A percentile compares a stretch with the other conserved stretches of the same genome.
Conservation (phyloP, 1,140 invertebrate species). For the Aphelinus atriplicis region DNA sequence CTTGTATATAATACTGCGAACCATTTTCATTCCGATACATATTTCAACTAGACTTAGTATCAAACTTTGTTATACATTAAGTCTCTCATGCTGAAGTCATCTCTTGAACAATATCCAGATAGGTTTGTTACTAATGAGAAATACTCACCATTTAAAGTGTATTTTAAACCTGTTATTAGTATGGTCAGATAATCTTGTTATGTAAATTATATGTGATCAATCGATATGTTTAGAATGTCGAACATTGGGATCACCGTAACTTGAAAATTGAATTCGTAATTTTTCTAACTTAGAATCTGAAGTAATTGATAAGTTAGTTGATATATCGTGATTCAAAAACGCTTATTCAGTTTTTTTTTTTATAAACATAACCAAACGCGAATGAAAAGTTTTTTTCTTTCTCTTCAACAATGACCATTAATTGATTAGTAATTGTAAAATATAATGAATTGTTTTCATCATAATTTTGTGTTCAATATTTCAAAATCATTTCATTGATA, state of each 20-base stretch:
- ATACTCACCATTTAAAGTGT: slow-evolving; percentile 4
- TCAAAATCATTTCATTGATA: too few relatives aligned
- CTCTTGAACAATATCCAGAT: slow-evolving; percentile 1
- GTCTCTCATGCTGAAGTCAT: background rate
- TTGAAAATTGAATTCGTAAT: background rate
- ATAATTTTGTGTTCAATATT: too few relatives aligned
- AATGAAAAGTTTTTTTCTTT: too few relatives aligned
- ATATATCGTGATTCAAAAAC: too few relatives aligned
- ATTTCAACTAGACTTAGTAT: slow-evolving; percentile 15
- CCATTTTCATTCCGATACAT: slow-evolving; percentile 7
- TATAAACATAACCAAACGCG: too few relatives aligned
- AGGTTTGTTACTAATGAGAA: slow-evolving; percentile 8
- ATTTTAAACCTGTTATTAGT: background rate
- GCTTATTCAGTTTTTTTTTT: too few relatives aligned
- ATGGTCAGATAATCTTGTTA: slow-evolving; percentile 4
- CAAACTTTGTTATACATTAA: slow-evolving; percentile 1
- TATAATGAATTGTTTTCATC: too few relatives aligned
- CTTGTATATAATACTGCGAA: slow-evolving; percentile 32
- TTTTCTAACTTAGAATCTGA: background rate
- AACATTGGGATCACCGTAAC: background rate
- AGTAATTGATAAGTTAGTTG: background rate
- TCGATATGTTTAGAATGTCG: slow-evolving; percentile 3
- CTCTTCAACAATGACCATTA: too few relatives aligned
- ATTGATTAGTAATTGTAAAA: too few relatives aligned
- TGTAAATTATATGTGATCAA: slow-evolving; percentile 6